Evolutionary conservation across 2,888 invertebrate genomes (phyloP).

Genomic region (Hemaris fuciformis): DNA sequence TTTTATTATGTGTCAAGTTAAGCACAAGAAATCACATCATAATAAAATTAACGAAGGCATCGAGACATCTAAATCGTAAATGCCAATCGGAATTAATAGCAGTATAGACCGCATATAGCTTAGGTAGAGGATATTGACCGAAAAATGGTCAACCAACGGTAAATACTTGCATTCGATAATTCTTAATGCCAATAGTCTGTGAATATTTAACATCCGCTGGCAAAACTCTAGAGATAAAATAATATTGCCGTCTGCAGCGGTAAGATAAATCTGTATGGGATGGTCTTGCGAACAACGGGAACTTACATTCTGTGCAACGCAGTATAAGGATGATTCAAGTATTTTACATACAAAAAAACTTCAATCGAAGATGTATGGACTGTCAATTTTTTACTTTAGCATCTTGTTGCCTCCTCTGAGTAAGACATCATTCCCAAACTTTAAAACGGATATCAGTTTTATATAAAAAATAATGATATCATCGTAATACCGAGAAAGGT

Average conservation of each 20-base stretch:
- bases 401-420: neutral
- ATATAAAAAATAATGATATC: conserved; percentile 6
- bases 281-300: neutral
- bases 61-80: neutral
- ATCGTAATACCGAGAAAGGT: conserved; percentile 26
- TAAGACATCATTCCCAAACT: neutral
- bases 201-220: conserved; percentile 10
- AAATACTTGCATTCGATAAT: conserved; percentile 4
- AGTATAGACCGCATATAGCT: neutral
- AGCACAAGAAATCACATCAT: neutral
- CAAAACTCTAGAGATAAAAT: neutral
- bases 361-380: neutral
- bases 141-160: conserved; percentile 12
- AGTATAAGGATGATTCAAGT: neutral
- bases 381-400: neutral
- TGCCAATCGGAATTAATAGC: neutral
- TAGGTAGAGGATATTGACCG: conserved; percentile 16
- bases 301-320: neutral
- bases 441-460: conserved; percentile 15
- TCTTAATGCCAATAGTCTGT: neutral
- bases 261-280: neutral
- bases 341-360: neutral
- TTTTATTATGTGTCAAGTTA: neutral
- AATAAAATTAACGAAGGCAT: neutral
- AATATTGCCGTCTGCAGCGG: neutral